Conservation (phyloP, 2,888 invertebrate species). For the Germaria angustata region DNA sequence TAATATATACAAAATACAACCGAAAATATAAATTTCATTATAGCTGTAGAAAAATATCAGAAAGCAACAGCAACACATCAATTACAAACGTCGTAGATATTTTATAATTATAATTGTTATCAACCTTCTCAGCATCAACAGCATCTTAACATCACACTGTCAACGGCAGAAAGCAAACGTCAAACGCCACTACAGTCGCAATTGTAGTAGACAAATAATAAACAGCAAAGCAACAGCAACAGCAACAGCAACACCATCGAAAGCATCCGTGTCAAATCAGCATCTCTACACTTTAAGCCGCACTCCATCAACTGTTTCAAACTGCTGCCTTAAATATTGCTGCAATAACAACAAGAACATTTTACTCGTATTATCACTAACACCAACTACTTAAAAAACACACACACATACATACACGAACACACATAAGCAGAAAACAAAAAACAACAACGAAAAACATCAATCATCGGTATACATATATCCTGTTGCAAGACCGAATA, state of each 20-base stretch:
- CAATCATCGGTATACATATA: slow-evolving; percentile 53
- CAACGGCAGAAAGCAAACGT: slow-evolving; percentile 10
- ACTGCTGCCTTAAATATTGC: slow-evolving; percentile 11
- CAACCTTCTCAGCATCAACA: slow-evolving; percentile 23
- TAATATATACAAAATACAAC: background rate
- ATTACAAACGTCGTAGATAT: background rate
- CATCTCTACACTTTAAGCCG: slow-evolving; percentile 18
- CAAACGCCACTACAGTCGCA: slow-evolving; percentile 5
- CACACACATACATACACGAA: background rate
- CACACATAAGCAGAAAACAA: slow-evolving; percentile 8
- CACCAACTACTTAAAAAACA: background rate
- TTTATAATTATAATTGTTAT: slow-evolving; percentile 24
- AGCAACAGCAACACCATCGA: slow-evolving; percentile 10
- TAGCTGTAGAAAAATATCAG: slow-evolving; percentile 32
- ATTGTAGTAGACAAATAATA: slow-evolving; percentile 34
- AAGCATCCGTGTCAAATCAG: slow-evolving; percentile 31
- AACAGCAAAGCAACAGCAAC: slow-evolving; percentile 30
- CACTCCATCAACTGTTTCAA: slow-evolving; percentile 1
- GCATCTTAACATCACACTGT: too few relatives aligned
- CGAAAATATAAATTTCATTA: slow-evolving; percentile 25
- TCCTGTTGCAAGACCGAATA: slow-evolving; percentile 48
- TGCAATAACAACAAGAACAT: background rate
- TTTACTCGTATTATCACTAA: background rate
- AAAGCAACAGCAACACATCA: background rate
- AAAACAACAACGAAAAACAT: slow-evolving; percentile 41